Evolutionary conservation across 2,113 vertebrate genomes (phyloP).

Genomic region (Callipepla californica): DNA sequence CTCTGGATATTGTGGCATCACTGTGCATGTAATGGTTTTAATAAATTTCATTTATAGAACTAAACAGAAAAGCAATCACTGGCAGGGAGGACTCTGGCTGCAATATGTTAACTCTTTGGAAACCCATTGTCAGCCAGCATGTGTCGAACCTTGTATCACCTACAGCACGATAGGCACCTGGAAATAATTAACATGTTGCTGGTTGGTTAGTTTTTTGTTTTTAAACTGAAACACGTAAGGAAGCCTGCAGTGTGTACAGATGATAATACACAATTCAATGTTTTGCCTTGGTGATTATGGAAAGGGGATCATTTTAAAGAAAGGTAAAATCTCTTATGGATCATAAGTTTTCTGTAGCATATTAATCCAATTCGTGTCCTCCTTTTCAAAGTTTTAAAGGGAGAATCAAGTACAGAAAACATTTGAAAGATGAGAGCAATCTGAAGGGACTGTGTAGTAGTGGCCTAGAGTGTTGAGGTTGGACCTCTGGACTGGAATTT

Average conservation of each 20-base stretch:
- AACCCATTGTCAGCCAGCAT: background rate
- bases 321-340: background rate
- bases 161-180: background rate
- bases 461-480: background rate
- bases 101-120: conserved; percentile 60
- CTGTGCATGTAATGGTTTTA: conserved; percentile 72
- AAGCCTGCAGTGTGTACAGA: background rate
- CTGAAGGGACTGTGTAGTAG: background rate
- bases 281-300: background rate
- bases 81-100: conserved; percentile 10
- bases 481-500: background rate
- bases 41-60: conserved; percentile 77
- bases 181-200: background rate
- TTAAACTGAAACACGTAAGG: background rate
- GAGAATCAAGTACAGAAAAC: background rate
- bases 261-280: background rate
- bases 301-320: background rate
- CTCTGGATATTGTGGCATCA: conserved; percentile 72
- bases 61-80: conserved; percentile 68
- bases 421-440: background rate
- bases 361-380: background rate
- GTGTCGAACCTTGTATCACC: background rate
- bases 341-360: background rate
- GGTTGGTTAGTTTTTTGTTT: background rate
- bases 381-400: background rate